These are phyloP conservation scores for Nomada fucata DNA, from an alignment of 2,888 invertebrate genomes.

Conservation along the genomic window DNA sequence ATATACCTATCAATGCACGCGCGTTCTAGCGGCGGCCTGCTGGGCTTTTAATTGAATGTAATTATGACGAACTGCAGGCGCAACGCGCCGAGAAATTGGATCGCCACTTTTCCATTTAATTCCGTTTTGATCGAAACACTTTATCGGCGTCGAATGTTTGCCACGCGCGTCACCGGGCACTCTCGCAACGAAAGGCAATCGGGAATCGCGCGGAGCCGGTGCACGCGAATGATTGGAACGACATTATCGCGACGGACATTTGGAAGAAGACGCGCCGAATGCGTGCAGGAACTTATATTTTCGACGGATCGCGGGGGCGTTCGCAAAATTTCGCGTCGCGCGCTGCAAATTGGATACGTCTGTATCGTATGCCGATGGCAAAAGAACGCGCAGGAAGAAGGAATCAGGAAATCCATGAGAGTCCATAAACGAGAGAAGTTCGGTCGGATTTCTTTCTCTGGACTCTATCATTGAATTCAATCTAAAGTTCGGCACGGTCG, in stretches of 20 bases:
- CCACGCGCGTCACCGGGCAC: background rate
- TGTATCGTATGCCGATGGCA: conserved; percentile 19
- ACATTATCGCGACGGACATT: background rate
- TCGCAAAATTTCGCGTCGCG: conserved; percentile 1
- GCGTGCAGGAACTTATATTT: too few relatives aligned
- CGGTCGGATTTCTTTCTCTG: conserved; percentile 58
- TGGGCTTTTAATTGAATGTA: conserved; percentile 64
- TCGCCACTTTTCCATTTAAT: conserved; percentile 55
- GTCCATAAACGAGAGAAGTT: conserved; percentile 51
- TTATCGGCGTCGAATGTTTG: conserved; percentile 12
- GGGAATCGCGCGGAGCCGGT: too few relatives aligned
- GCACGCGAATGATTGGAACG: background rate
- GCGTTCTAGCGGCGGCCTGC: conserved; percentile 36
- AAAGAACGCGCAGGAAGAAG: conserved; percentile 9
- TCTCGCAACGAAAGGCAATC: background rate
- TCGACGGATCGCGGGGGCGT: background rate
- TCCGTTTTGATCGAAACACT: conserved; percentile 44
- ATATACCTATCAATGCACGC: conserved; percentile 42
- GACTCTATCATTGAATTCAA: conserved; percentile 72
- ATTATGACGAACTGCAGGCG: conserved; percentile 62
- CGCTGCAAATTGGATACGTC: conserved; percentile 45
- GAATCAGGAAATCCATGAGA: conserved; percentile 43
- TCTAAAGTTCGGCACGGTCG: conserved; percentile 73
- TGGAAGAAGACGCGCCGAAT: background rate
- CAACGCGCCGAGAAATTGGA: conserved; percentile 58